A percentile compares a stretch with the other conserved stretches of the same genome.
phyloP scores from a whole-genome alignment of 92 coral and sea anemone genomes.

The Epizoanthus fatuus region DNA sequence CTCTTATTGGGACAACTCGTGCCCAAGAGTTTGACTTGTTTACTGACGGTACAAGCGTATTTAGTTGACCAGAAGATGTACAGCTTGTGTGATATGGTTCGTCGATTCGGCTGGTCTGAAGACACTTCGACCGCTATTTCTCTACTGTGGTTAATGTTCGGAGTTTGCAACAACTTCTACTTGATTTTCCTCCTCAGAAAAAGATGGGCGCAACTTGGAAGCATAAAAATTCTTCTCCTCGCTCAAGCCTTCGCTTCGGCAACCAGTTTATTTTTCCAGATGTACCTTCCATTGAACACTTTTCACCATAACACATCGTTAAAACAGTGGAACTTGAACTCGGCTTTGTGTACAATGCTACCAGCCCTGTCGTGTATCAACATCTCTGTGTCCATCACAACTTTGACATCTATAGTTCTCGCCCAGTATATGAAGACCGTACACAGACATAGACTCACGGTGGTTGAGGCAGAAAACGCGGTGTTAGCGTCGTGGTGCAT shows the following conservation, averaged over 20 bases:
- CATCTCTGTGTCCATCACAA: slow-evolving; percentile 10
- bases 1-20: neutral
- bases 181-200: slow-evolving; percentile 6
- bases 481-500: slow-evolving; percentile 30
- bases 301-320: neutral
- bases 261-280: slow-evolving; percentile 8
- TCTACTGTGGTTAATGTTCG: slow-evolving; percentile 22
- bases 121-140: neutral
- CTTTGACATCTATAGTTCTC: slow-evolving; percentile 13
- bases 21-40: neutral
- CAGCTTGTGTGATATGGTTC: slow-evolving; percentile 14
- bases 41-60: too few species aligned
- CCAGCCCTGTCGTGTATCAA: slow-evolving; percentile 28
- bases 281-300: slow-evolving; percentile 23
- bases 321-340: slow-evolving; percentile 26
- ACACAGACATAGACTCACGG: slow-evolving; percentile 25
- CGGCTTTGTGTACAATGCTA: slow-evolving; percentile 8
- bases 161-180: slow-evolving; percentile 14
- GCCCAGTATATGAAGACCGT: slow-evolving; percentile 32
- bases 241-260: slow-evolving; percentile 28
- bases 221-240: slow-evolving; percentile 11
- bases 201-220: slow-evolving; percentile 36
- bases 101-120: slow-evolving; percentile 10
- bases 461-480: slow-evolving; percentile 38
- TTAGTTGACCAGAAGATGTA: neutral